phyloP scores from a whole-genome alignment of 2,888 invertebrate genomes.

The Uloborus plumipes region DNA sequence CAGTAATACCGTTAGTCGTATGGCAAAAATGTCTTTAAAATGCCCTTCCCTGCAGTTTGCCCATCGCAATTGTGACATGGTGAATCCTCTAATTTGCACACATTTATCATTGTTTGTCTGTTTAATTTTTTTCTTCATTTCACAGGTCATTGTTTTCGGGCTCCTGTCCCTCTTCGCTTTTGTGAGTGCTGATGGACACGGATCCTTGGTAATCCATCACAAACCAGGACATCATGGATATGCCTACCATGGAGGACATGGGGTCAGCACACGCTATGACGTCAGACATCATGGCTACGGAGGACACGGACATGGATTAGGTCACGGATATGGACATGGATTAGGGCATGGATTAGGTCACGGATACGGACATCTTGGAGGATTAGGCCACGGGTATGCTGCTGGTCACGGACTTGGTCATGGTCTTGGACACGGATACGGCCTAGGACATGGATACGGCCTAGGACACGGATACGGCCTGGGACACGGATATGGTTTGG shows the following conservation, averaged over 20 bases:
- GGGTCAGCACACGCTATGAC: constrained; percentile 55
- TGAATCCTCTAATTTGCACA: no score
- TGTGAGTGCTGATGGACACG: constrained; percentile 23
- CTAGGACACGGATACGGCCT: constrained; percentile 17
- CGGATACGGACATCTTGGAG: constrained; percentile 7
- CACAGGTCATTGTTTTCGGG: constrained; percentile 4
- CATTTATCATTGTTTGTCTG: no score
- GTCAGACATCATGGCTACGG: constrained; percentile 41
- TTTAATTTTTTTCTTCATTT: no score
- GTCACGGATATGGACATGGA: constrained; percentile 13
- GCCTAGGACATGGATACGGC: constrained; percentile 15
- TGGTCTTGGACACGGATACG: constrained; percentile 25
- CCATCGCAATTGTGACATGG: no score
- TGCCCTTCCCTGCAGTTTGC: no score
- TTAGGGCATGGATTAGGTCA: constrained; percentile 11
- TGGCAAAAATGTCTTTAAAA: no score
- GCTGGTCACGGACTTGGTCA: constrained; percentile 26
- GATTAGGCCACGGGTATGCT: constrained; percentile 18
- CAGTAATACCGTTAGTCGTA: no score
- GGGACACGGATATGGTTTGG: constrained; percentile 21
- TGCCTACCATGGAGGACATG: constrained; percentile 45
- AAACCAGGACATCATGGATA: constrained; percentile 46
- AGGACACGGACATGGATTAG: constrained; percentile 16
- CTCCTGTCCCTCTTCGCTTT: constrained; percentile 20
- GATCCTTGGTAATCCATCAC: constrained; percentile 49